Evolutionary conservation across 2,113 vertebrate species (phyloP).

Genomic region (Corythoichthys intestinalis): DNA sequence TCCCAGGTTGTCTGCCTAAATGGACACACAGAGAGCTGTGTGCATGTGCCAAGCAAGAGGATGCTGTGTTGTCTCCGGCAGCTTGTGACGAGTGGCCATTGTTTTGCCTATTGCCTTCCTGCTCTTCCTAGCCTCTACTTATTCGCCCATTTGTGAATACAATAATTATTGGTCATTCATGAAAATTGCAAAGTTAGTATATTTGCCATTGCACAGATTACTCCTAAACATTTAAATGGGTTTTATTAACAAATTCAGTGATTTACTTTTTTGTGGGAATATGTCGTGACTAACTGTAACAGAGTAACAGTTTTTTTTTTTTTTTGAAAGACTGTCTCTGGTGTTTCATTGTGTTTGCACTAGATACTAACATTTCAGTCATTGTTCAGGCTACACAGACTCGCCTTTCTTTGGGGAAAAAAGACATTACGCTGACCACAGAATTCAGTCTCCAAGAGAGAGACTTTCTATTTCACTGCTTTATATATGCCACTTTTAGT

Average conservation of each 20-base stretch:
- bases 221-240: conserved; percentile 17
- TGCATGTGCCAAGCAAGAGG: conserved; percentile 60
- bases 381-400: conserved; percentile 51
- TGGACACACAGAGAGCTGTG: conserved; percentile 61
- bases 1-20: conserved; percentile 65
- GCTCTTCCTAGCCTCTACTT: conserved; percentile 7
- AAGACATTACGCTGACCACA: conserved; percentile 23
- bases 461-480: conserved; percentile 50
- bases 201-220: conserved; percentile 11
- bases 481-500: conserved; percentile 48
- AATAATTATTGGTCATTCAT: conserved; percentile 45
- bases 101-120: conserved; percentile 44
- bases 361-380: conserved; percentile 53
- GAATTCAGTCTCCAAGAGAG: conserved; percentile 37
- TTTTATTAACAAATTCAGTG: conserved; percentile 8
- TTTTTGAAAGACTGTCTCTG: conserved; percentile 23
- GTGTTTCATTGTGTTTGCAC: conserved; percentile 53
- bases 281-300: conserved; percentile 55
- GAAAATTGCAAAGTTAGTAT: conserved; percentile 18
- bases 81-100: conserved; percentile 67
- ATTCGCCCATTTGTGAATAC: conserved; percentile 28
- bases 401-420: conserved; percentile 35
- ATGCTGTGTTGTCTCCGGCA: conserved; percentile 57
- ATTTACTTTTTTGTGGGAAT: conserved; percentile 31
- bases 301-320: conserved; percentile 44